phyloP scores from a whole-genome alignment of 2,113 vertebrate species.

The Lasiurus borealis region DNA sequence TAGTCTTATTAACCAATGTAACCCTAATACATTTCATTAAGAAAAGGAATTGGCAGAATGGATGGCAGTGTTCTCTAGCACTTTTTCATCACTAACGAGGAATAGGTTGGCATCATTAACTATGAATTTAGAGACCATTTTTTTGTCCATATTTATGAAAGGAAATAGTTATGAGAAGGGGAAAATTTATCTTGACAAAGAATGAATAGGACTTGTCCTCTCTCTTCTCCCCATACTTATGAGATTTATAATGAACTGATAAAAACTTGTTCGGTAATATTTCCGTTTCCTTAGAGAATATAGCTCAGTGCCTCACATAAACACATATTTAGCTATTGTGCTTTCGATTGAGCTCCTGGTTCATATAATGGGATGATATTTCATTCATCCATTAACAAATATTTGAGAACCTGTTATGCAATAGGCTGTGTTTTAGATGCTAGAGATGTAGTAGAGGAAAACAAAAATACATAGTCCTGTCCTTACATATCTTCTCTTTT shows the following conservation, averaged over 20 bases:
- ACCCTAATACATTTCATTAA: background rate
- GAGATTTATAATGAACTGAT: constrained; percentile 40
- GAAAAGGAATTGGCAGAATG: background rate
- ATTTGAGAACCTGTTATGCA: no score
- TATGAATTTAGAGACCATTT: background rate
- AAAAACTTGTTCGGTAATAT: background rate
- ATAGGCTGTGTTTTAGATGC: no score
- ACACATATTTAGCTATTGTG: background rate
- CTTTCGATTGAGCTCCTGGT: background rate
- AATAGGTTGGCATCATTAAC: background rate
- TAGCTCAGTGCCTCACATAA: background rate
- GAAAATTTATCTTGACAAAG: background rate
- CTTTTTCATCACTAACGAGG: constrained; percentile 46
- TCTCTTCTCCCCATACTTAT: background rate
- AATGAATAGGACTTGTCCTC: background rate
- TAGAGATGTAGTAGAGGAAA: background rate
- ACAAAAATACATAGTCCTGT: background rate
- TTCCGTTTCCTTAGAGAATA: background rate
- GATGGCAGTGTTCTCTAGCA: background rate
- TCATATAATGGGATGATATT: constrained; percentile 6
- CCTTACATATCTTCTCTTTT: background rate
- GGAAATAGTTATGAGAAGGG: background rate
- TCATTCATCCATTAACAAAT: background rate
- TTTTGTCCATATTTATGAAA: constrained; percentile 28
- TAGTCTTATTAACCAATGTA: background rate